Evolutionary conservation across 53 echinoderm and acorn worm species (phyloP).

Genomic region (Henricia sp.): DNA sequence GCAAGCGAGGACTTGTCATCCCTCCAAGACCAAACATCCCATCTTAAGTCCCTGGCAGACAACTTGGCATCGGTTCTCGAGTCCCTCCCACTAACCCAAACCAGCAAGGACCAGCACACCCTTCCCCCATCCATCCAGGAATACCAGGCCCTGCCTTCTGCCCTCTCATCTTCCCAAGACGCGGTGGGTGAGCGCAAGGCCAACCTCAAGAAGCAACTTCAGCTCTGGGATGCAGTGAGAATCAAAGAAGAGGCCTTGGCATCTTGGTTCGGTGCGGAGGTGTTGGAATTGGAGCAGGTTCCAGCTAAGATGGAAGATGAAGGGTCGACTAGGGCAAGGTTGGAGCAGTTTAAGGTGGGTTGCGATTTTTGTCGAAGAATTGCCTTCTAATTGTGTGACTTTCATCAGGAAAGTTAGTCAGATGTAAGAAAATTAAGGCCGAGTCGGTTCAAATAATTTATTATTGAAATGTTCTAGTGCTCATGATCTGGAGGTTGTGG

Average conservation of each 20-base stretch:
- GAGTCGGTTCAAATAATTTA: too few relatives aligned
- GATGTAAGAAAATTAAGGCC: too few relatives aligned
- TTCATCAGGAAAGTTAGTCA: too few relatives aligned
- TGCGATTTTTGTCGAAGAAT: too few relatives aligned
- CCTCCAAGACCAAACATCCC: slow-evolving; percentile 49
- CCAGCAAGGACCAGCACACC: neutral
- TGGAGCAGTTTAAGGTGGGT: slow-evolving; percentile 80
- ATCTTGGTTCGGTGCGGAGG: slow-evolving; percentile 70
- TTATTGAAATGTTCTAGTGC: too few relatives aligned
- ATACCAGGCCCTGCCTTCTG: slow-evolving; percentile 10
- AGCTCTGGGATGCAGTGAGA: slow-evolving; percentile 66
- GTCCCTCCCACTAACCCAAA: neutral
- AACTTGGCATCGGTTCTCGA: slow-evolving; percentile 55
- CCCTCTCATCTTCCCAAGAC: slow-evolving; percentile 27
- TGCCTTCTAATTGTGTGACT: too few relatives aligned
- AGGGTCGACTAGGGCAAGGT: slow-evolving; percentile 59
- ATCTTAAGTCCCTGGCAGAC: slow-evolving; percentile 33
- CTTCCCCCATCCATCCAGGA: slow-evolving; percentile 44
- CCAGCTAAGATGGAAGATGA: slow-evolving; percentile 68
- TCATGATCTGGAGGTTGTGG: too few relatives aligned
- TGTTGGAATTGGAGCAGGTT: slow-evolving; percentile 62
- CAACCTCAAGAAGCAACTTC: slow-evolving; percentile 65
- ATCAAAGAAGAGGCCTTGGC: slow-evolving; percentile 64
- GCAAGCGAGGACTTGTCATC: slow-evolving; percentile 52
- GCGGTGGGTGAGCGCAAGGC: slow-evolving; percentile 65